phyloP scores from a whole-genome alignment of 1,140 invertebrate species.

The Neodiprion fabricii region DNA sequence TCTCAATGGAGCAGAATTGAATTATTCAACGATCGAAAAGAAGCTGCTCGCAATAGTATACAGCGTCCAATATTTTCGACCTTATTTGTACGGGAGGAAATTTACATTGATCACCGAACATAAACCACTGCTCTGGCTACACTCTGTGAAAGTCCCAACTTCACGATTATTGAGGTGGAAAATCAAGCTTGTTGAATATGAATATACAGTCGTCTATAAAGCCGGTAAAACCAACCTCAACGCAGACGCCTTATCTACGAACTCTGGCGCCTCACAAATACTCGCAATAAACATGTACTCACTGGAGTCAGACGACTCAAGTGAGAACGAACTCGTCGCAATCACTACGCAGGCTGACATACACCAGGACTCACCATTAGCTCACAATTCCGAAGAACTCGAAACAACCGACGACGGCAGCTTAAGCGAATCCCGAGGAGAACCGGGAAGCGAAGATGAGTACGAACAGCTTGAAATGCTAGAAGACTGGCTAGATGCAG shows the following conservation, averaged over 20 bases:
- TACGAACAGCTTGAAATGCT: too few relatives aligned
- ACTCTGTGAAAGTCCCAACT: constrained; percentile 41
- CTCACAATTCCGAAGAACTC: too few relatives aligned
- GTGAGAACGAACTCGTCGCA: too few relatives aligned
- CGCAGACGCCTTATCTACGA: constrained; percentile 24
- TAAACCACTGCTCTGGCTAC: constrained; percentile 46
- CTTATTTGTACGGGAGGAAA: constrained; percentile 21
- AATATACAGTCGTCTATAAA: constrained; percentile 43
- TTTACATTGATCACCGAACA: constrained; percentile 34
- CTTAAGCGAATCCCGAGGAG: too few relatives aligned
- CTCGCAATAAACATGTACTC: too few relatives aligned
- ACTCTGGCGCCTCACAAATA: background rate
- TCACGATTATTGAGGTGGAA: constrained; percentile 48
- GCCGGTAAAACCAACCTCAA: constrained; percentile 27
- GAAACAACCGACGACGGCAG: too few relatives aligned
- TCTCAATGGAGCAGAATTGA: constrained; percentile 33
- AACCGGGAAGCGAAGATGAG: too few relatives aligned
- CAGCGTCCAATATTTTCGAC: constrained; percentile 18
- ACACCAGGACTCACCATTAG: too few relatives aligned
- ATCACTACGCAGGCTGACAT: too few relatives aligned
- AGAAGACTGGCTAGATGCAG: too few relatives aligned
- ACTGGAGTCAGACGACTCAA: too few relatives aligned
- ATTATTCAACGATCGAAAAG: constrained; percentile 51
- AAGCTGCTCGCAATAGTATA: constrained; percentile 19
- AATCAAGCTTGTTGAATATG: constrained; percentile 45